These are phyloP conservation scores for Rhinella marina DNA, from an alignment of 2,797 vertebrate species.

Conservation along the genomic window DNA sequence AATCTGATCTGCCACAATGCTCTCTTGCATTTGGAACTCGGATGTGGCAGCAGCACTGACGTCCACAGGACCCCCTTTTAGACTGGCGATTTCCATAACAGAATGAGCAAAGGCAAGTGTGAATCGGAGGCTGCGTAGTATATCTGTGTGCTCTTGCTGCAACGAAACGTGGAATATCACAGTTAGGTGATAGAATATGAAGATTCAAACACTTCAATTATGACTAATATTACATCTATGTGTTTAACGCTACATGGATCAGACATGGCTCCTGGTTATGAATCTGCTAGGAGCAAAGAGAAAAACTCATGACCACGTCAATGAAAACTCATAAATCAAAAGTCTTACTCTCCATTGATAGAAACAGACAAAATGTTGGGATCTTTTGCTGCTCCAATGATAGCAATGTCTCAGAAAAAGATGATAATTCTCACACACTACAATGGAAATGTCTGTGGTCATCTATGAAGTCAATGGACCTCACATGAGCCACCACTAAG, in stretches of 20 bases:
- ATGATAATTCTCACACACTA: too few species aligned
- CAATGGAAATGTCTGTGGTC: too few species aligned
- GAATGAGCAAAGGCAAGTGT: conserved; percentile 88
- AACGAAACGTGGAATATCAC: neutral
- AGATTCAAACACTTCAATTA: too few species aligned
- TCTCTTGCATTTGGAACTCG: conserved; percentile 90
- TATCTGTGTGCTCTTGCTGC: conserved; percentile 91
- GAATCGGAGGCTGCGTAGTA: conserved; percentile 87
- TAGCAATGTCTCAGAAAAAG: too few species aligned
- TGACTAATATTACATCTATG: too few species aligned
- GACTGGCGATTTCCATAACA: conserved; percentile 87
- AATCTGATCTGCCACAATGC: conserved; percentile 94
- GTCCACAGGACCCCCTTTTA: conserved; percentile 80
- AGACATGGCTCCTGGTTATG: neutral
- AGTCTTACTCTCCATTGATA: neutral
- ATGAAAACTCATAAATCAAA: too few species aligned
- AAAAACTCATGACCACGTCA: too few species aligned
- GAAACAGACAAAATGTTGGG: too few species aligned
- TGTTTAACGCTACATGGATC: neutral
- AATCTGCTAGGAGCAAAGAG: neutral
- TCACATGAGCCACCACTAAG: neutral
- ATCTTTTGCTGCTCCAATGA: too few species aligned
- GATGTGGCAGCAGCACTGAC: conserved; percentile 72
- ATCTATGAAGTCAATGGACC: neutral
- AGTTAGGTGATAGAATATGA: too few species aligned